These are phyloP conservation scores for Electrona antarctica DNA, from an alignment of 2,113 vertebrate species.

Conservation along the genomic window DNA sequence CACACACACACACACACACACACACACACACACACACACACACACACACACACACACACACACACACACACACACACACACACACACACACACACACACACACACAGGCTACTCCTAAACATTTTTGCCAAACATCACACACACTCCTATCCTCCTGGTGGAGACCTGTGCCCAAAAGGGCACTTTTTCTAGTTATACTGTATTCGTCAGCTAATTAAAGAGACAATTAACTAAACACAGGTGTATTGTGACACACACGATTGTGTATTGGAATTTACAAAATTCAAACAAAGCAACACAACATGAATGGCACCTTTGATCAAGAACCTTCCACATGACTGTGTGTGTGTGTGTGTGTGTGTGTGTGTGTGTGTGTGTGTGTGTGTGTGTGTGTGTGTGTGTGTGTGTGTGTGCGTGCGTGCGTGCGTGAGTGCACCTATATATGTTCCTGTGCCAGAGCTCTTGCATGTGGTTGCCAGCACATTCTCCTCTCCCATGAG, in stretches of 20 bases:
- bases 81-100: no score
- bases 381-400: conserved; percentile 4
- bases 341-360: background rate
- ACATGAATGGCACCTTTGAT: conserved; percentile 43
- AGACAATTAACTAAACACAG: conserved; percentile 17
- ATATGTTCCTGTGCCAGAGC: background rate
- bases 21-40: no score
- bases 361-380: background rate
- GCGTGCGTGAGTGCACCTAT: no score
- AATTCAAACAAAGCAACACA: conserved; percentile 12
- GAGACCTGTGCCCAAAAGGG: no score
- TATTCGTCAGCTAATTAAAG: background rate
- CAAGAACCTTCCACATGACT: conserved; percentile 8
- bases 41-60: no score
- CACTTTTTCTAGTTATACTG: no score
- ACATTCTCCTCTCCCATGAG: background rate
- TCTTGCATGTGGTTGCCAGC: background rate
- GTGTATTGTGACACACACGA: background rate
- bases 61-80: no score
- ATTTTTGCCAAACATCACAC: no score
- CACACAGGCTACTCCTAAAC: no score
- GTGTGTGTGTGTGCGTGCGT: background rate
- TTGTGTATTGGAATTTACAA: conserved; percentile 8
- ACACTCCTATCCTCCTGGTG: no score
- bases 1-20: no score